These are phyloP conservation scores for Lamproptera curius DNA, from an alignment of 2,888 invertebrate genomes.

Conservation along the genomic window DNA sequence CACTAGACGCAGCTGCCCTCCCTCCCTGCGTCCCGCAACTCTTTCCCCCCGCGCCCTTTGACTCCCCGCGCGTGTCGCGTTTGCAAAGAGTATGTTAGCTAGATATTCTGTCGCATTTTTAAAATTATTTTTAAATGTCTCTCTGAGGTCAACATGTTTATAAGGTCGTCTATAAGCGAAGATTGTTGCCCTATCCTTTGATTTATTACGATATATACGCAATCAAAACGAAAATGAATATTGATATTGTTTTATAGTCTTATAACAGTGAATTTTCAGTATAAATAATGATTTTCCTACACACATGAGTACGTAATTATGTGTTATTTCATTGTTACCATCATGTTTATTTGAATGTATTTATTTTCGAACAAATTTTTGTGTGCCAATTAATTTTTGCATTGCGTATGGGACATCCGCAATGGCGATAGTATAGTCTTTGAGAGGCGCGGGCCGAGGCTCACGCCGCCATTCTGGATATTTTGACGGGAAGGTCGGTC, in stretches of 20 bases:
- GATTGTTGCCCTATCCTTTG: too few relatives aligned
- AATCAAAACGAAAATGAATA: too few relatives aligned
- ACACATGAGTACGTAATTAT: too few relatives aligned
- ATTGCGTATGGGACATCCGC: neutral
- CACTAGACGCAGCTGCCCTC: conserved; percentile 72
- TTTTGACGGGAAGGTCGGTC: conserved; percentile 92
- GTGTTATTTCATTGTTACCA: too few relatives aligned
- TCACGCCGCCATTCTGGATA: conserved; percentile 81
- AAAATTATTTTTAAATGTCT: neutral
- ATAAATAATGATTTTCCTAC: too few relatives aligned
- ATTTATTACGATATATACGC: too few relatives aligned
- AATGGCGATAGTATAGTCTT: conserved; percentile 31
- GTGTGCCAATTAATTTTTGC: neutral
- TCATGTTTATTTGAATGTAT: too few relatives aligned
- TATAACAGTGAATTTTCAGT: too few relatives aligned
- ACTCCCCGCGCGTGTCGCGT: conserved; percentile 69
- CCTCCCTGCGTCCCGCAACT: conserved; percentile 37
- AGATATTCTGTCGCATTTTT: conserved; percentile 4
- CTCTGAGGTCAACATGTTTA: too few relatives aligned
- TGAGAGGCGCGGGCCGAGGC: conserved; percentile 53
- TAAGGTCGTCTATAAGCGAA: too few relatives aligned
- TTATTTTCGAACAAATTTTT: too few relatives aligned
- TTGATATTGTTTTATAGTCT: too few relatives aligned
- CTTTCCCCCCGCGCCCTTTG: conserved; percentile 37
- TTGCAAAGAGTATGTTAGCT: conserved; percentile 40